These are phyloP conservation scores for Hyaena hyaena DNA, from an alignment of 2,113 vertebrate genomes.

Conservation along the genomic window DNA sequence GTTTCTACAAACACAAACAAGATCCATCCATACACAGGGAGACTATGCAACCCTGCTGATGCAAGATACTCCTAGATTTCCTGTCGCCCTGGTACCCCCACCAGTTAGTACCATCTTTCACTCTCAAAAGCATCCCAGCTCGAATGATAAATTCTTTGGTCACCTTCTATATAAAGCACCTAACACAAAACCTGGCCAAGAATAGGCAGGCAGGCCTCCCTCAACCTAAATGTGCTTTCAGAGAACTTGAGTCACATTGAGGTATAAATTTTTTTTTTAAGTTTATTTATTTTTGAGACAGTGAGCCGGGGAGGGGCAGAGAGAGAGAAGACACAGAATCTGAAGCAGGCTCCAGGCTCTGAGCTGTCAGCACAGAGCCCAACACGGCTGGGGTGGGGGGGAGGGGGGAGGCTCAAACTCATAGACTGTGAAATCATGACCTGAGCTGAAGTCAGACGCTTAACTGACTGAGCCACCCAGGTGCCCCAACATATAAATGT, in stretches of 20 bases:
- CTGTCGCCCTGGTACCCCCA: background rate
- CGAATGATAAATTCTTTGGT: background rate
- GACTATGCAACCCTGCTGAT: background rate
- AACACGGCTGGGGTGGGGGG: too few species aligned
- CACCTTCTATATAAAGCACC: background rate
- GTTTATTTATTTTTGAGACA: too few species aligned
- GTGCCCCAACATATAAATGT: background rate
- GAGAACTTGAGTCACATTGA: background rate
- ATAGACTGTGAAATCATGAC: too few species aligned
- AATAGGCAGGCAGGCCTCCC: background rate
- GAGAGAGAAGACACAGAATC: too few species aligned
- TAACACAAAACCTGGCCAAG: background rate
- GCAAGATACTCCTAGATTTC: background rate
- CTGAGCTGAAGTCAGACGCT: too few species aligned
- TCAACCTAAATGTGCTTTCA: background rate
- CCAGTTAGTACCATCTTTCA: background rate
- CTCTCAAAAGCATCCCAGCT: background rate
- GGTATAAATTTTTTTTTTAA: background rate
- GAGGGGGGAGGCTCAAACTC: too few species aligned
- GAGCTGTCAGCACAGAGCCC: too few species aligned
- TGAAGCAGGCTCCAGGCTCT: too few species aligned
- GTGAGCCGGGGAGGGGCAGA: too few species aligned
- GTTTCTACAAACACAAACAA: background rate
- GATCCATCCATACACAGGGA: background rate
- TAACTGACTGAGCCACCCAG: too few species aligned